Conservation (phyloP, 1,140 invertebrate genomes). For the Chironomus tepperi region DNA sequence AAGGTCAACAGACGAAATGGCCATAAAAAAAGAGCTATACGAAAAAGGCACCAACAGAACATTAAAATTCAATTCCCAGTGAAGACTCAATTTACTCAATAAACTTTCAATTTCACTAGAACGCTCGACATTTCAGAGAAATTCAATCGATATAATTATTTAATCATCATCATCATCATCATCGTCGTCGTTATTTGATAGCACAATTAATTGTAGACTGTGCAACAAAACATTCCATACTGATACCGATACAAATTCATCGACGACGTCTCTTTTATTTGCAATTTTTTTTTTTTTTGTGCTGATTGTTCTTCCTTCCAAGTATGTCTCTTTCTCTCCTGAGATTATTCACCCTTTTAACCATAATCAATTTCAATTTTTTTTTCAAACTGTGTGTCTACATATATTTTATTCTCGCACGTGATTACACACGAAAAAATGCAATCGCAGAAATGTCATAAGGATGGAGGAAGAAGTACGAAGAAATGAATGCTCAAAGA, state of each 20-base stretch:
- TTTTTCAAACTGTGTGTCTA: not conserved
- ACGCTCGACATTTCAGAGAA: conserved; percentile 21
- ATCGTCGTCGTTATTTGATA: no score
- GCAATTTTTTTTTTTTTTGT: not conserved
- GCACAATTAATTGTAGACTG: no score
- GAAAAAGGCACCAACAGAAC: not conserved
- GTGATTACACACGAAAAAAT: conserved; percentile 9
- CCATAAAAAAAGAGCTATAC: not conserved
- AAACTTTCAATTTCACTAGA: conserved; percentile 19
- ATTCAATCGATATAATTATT: conserved; percentile 10
- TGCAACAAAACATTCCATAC: no score
- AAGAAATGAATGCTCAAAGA: conserved; percentile 1
- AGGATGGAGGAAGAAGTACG: not conserved
- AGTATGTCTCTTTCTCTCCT: not conserved
- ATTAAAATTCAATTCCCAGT: conserved; percentile 22
- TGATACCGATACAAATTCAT: not conserved
- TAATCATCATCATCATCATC: not conserved
- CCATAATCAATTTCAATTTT: conserved; percentile 5
- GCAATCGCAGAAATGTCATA: not conserved
- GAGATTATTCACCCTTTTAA: conserved; percentile 13
- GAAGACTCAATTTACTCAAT: conserved; percentile 11
- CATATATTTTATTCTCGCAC: conserved; percentile 3
- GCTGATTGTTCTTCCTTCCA: not conserved
- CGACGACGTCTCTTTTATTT: not conserved
- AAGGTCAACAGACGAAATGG: conserved; percentile 7